Evolutionary conservation across 2,113 vertebrate genomes (phyloP).

Genomic region (Prolemur simus): DNA sequence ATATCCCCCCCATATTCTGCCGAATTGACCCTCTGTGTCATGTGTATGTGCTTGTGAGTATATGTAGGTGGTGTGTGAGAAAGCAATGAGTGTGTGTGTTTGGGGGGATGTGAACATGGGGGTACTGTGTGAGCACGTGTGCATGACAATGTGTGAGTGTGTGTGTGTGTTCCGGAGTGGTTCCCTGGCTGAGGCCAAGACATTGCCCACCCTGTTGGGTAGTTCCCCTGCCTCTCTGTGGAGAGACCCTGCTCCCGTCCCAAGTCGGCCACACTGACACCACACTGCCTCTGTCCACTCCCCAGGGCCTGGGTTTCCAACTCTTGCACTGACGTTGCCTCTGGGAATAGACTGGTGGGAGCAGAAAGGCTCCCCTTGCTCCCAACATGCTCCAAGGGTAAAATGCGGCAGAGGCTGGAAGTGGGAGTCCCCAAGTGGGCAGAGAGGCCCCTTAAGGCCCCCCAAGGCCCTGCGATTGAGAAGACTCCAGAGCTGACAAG

Average conservation of each 20-base stretch:
- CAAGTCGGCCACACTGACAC: fast-evolving
- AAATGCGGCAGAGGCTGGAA: background rate
- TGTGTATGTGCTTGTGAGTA: background rate
- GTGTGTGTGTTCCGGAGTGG: background rate
- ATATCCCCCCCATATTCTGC: background rate
- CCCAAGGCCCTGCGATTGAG: background rate
- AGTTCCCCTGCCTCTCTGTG: background rate
- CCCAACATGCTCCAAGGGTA: background rate
- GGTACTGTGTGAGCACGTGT: background rate
- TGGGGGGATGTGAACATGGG: background rate
- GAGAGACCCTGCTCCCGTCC: background rate
- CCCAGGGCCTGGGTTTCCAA: background rate
- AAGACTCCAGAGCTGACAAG: background rate
- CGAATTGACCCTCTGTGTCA: background rate
- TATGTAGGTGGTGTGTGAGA: background rate
- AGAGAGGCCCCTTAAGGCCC: background rate
- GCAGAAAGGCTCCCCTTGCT: background rate
- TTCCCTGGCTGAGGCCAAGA: background rate
- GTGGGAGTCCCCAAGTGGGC: background rate
- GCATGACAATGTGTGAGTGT: no score
- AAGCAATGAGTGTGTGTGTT: background rate
- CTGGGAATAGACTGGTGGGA: background rate
- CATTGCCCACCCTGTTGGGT: background rate
- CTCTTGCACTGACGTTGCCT: background rate
- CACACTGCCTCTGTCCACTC: background rate